These are phyloP conservation scores for Potorous gilbertii DNA, from an alignment of 2,797 vertebrate genomes.

Conservation along the genomic window DNA sequence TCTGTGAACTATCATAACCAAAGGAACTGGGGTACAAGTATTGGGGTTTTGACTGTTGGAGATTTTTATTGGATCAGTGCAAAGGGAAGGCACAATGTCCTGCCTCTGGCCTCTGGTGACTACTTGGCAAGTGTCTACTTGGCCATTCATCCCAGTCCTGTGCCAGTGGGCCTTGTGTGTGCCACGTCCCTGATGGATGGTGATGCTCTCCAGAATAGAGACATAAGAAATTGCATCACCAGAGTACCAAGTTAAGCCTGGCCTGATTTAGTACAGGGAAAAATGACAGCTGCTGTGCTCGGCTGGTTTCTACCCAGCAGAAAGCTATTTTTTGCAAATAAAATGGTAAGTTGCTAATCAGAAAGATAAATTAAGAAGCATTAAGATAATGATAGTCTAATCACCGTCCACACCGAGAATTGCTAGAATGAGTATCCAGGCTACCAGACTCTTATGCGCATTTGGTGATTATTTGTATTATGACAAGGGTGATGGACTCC, in stretches of 20 bases:
- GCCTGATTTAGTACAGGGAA: constrained; percentile 79
- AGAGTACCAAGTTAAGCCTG: constrained; percentile 74
- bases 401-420: constrained; percentile 81
- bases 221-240: constrained; percentile 75
- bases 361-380: constrained; percentile 83
- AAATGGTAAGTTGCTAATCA: constrained; percentile 83
- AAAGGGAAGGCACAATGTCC: not conserved
- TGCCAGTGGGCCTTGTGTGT: not conserved
- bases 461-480: constrained; percentile 79
- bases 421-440: constrained; percentile 77
- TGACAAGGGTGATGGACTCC: constrained; percentile 72
- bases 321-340: constrained; percentile 83
- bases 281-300: constrained; percentile 78
- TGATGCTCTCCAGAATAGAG: constrained; percentile 42
- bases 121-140: constrained; percentile 20
- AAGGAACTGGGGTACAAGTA: not conserved
- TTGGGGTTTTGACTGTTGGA: not conserved
- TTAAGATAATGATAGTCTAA: constrained; percentile 82
- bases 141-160: not conserved
- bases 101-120: constrained; percentile 41
- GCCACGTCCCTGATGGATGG: constrained; percentile 54
- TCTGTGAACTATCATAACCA: not conserved
- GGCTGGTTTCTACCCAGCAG: constrained; percentile 79
- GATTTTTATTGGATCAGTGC: constrained; percentile 1
- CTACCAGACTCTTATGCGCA: constrained; percentile 69